These are phyloP conservation scores for Zoanthus sansibaricus DNA, from an alignment of 92 coral and sea anemone genomes.

Conservation along the genomic window DNA sequence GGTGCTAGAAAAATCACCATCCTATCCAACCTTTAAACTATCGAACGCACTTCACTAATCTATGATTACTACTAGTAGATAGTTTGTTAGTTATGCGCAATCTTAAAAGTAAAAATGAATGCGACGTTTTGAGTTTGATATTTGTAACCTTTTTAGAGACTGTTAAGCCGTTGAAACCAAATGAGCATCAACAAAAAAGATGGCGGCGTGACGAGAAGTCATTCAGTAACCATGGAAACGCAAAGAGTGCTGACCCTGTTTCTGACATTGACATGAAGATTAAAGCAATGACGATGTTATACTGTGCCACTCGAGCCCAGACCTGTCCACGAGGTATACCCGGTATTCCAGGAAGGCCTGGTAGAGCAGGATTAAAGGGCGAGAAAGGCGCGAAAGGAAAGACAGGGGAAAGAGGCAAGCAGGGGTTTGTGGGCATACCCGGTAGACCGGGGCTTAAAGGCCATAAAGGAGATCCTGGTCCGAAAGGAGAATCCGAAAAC, in stretches of 20 bases:
- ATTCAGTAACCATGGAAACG: background rate
- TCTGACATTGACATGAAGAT: slow-evolving; percentile 22
- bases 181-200: background rate
- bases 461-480: slow-evolving; percentile 28
- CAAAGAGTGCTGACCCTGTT: background rate
- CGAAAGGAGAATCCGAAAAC: slow-evolving; percentile 18
- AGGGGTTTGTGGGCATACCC: slow-evolving; percentile 28
- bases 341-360: slow-evolving; percentile 33
- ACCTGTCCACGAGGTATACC: slow-evolving; percentile 42
- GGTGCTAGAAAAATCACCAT: no score
- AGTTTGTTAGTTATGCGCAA: no score
- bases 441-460: slow-evolving; percentile 28
- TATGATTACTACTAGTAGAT: no score
- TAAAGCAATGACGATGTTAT: slow-evolving; percentile 22
- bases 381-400: slow-evolving; percentile 25
- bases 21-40: no score
- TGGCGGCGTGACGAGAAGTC: background rate
- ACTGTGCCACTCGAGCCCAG: slow-evolving; percentile 43
- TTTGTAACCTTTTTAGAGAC: background rate
- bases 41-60: no score
- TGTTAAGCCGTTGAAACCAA: background rate
- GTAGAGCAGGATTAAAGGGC: slow-evolving; percentile 18
- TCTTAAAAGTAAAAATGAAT: no score
- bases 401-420: slow-evolving; percentile 32
- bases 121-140: no score